phyloP scores from a whole-genome alignment of 2,797 vertebrate genomes.

The Syndactyla subalaris region DNA sequence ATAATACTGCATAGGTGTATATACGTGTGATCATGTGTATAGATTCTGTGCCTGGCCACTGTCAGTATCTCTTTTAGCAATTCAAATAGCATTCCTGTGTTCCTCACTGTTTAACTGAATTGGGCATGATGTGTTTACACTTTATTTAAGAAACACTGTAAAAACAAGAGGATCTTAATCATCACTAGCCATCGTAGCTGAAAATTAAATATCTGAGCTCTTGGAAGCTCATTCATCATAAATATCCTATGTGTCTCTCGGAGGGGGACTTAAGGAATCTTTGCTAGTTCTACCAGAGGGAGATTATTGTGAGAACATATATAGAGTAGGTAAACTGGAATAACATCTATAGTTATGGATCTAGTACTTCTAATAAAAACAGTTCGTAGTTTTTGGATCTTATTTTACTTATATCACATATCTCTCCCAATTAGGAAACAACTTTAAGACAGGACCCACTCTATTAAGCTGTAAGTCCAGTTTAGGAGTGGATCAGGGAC shows the following conservation, averaged over 20 bases:
- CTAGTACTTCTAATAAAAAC: background rate
- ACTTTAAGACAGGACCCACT: background rate
- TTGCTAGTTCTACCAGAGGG: background rate
- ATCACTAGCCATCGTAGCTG: conserved; percentile 34
- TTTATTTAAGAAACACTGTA: conserved; percentile 47
- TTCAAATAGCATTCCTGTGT: background rate
- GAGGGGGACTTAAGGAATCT: background rate
- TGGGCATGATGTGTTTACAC: conserved; percentile 30
- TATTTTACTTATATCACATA: background rate
- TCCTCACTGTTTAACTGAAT: conserved; percentile 21
- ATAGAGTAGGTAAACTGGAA: background rate
- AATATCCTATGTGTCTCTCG: background rate
- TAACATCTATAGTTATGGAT: background rate
- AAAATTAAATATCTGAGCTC: conserved; percentile 38
- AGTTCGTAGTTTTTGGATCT: background rate
- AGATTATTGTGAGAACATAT: background rate
- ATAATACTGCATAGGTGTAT: background rate
- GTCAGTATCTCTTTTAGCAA: conserved; percentile 10
- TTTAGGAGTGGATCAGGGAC: background rate
- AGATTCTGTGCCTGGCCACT: background rate
- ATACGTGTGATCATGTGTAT: background rate
- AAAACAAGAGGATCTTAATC: conserved; percentile 56
- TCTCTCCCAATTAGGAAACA: background rate
- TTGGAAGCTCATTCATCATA: conserved; percentile 42
- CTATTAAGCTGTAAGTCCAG: background rate